Evolutionary conservation across 2,797 vertebrate species (phyloP).

Genomic region (Crenuchus spilurus): DNA sequence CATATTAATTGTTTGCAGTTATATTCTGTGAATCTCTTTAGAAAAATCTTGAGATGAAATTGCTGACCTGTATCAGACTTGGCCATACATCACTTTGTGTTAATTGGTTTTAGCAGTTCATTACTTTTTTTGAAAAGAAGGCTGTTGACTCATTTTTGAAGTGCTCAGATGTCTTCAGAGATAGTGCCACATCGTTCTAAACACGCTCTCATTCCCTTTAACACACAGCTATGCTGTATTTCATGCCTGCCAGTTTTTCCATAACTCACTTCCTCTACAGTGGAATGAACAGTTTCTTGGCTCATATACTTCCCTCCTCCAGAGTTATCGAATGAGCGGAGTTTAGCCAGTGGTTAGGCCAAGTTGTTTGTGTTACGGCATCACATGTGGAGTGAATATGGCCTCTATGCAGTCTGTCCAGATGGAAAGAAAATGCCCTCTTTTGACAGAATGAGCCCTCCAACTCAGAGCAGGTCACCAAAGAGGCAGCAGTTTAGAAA

Average conservation of each 20-base stretch:
- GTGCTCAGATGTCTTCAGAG: background rate
- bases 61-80: background rate
- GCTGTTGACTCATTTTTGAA: background rate
- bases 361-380: background rate
- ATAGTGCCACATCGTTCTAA: background rate
- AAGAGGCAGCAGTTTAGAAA: constrained; percentile 9
- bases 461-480: constrained; percentile 10
- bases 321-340: background rate
- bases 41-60: too few species aligned
- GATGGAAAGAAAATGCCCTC: constrained; percentile 3
- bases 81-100: background rate
- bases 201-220: background rate
- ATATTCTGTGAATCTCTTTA: too few species aligned
- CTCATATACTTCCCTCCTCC: background rate
- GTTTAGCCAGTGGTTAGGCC: constrained; percentile 19
- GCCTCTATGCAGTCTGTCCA: background rate
- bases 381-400: constrained; percentile 30
- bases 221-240: constrained; percentile 6
- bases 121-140: background rate
- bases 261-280: constrained; percentile 7
- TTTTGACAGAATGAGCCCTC: constrained; percentile 23
- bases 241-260: constrained; percentile 1
- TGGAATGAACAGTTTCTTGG: background rate
- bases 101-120: background rate
- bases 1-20: too few species aligned